phyloP scores from a whole-genome alignment of 2,888 invertebrate species.

The Neuroscelio doddi region DNA sequence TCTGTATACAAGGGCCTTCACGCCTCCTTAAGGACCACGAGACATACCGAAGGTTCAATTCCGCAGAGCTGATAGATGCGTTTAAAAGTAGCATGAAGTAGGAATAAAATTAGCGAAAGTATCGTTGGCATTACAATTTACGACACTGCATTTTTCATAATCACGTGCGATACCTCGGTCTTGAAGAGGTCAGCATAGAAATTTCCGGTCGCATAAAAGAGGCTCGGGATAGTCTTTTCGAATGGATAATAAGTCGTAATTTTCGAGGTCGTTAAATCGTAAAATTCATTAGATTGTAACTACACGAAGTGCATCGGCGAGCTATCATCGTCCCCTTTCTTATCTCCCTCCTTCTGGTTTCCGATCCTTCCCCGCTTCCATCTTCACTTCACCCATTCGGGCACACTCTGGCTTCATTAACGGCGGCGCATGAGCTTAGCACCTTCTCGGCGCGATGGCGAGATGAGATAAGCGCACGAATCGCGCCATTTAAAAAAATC shows the following conservation, averaged over 20 bases:
- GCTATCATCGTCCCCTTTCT: slow-evolving; percentile 1
- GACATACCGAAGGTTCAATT: slow-evolving; percentile 47
- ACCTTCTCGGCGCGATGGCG: slow-evolving; percentile 60
- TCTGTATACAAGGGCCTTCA: slow-evolving; percentile 58
- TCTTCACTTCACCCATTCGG: slow-evolving; percentile 1
- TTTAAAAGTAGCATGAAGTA: slow-evolving; percentile 6
- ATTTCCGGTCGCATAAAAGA: not conserved
- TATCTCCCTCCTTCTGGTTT: not conserved
- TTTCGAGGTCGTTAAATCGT: not conserved
- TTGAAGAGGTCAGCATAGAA: slow-evolving; percentile 6
- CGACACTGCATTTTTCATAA: not conserved
- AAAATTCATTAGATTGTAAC: slow-evolving; percentile 5
- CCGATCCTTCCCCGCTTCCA: too few relatives aligned
- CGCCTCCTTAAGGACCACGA: slow-evolving; percentile 53
- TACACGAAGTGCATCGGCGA: not conserved
- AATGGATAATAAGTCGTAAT: slow-evolving; percentile 8
- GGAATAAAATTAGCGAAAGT: not conserved
- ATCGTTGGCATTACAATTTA: not conserved
- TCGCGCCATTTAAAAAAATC: slow-evolving; percentile 38
- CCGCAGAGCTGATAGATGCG: slow-evolving; percentile 57
- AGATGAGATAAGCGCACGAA: slow-evolving; percentile 59
- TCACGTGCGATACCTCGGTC: not conserved
- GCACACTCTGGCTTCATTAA: slow-evolving; percentile 64
- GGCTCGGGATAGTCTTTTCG: not conserved
- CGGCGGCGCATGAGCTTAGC: slow-evolving; percentile 59